A percentile compares a stretch with the other conserved stretches of the same genome.
These are phyloP conservation scores for Dolichomitus sp. DNA, from an alignment of 2,888 invertebrate genomes.

Conservation along the genomic window DNA sequence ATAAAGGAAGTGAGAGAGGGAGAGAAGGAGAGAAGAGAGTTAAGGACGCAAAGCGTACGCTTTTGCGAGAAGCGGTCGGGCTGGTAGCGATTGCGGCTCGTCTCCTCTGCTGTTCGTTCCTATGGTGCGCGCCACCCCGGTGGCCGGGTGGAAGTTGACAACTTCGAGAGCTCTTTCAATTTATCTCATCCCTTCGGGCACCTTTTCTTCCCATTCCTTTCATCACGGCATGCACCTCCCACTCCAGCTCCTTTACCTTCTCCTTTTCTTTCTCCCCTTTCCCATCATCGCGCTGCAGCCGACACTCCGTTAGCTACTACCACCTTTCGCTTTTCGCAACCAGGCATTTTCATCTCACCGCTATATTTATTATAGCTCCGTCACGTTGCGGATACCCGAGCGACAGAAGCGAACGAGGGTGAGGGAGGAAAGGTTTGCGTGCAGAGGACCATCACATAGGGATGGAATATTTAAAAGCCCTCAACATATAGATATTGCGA, in stretches of 20 bases:
- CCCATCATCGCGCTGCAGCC: background rate
- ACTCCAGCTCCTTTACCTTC: slow-evolving; percentile 61
- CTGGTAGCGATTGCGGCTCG: slow-evolving; percentile 56
- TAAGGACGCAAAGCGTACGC: slow-evolving; percentile 55
- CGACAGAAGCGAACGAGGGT: slow-evolving; percentile 12
- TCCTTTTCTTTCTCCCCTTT: background rate
- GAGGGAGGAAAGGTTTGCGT: slow-evolving; percentile 50
- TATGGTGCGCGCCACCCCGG: slow-evolving; percentile 30
- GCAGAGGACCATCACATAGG: slow-evolving; percentile 44
- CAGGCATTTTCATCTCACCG: slow-evolving; percentile 49
- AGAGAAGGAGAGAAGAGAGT: slow-evolving; percentile 36
- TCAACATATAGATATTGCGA: slow-evolving; percentile 30
- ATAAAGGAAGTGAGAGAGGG: slow-evolving; percentile 70
- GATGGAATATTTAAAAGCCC: slow-evolving; percentile 58
- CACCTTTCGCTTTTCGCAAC: slow-evolving; percentile 33
- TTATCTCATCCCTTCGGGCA: slow-evolving; percentile 82
- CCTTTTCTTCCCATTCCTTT: slow-evolving; percentile 72
- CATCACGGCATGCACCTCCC: slow-evolving; percentile 52
- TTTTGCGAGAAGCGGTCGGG: slow-evolving; percentile 39
- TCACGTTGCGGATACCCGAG: slow-evolving; percentile 39
- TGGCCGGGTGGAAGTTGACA: slow-evolving; percentile 80
- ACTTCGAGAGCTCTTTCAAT: slow-evolving; percentile 85
- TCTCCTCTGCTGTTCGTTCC: slow-evolving; percentile 34
- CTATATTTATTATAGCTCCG: slow-evolving; percentile 55
- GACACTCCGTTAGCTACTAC: slow-evolving; percentile 18